Evolutionary conservation across 1,140 invertebrate species (phyloP).

Genomic region (Scaptomyza pallida): DNA sequence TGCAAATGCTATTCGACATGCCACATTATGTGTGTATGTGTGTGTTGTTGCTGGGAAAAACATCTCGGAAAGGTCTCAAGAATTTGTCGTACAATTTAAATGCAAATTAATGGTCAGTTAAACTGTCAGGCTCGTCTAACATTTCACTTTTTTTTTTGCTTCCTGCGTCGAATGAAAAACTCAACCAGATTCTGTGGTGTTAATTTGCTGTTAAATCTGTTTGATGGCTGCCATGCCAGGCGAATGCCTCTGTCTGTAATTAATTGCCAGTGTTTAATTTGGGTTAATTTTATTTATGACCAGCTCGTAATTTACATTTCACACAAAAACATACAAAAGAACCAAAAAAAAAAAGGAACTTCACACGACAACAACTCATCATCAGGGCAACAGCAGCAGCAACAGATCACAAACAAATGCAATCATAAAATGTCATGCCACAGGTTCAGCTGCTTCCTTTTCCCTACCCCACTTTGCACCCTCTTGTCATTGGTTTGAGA

Average conservation of each 20-base stretch:
- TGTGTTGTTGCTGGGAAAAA: slow-evolving; percentile 24
- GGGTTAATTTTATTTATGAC: slow-evolving; percentile 82
- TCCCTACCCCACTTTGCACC: neutral
- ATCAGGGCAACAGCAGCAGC: too few species aligned
- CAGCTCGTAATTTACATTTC: slow-evolving; percentile 67
- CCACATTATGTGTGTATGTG: slow-evolving; percentile 27
- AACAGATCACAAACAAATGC: slow-evolving; percentile 35
- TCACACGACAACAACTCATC: slow-evolving; percentile 35
- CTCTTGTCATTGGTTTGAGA: neutral
- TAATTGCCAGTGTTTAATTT: slow-evolving; percentile 82
- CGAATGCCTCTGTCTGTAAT: slow-evolving; percentile 58
- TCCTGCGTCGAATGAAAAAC: slow-evolving; percentile 17
- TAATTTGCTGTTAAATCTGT: slow-evolving; percentile 80
- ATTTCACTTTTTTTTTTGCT: slow-evolving; percentile 43
- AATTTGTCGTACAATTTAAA: slow-evolving; percentile 70
- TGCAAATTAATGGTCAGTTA: slow-evolving; percentile 81
- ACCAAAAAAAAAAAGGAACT: slow-evolving; percentile 22
- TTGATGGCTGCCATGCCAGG: slow-evolving; percentile 28
- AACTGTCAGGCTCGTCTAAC: slow-evolving; percentile 65
- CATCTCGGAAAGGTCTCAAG: slow-evolving; percentile 28
- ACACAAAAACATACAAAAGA: slow-evolving; percentile 16
- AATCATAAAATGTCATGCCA: slow-evolving; percentile 46
- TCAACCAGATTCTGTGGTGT: slow-evolving; percentile 71
- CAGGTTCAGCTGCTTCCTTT: slow-evolving; percentile 9
- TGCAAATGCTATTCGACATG: slow-evolving; percentile 54